phyloP scores from a whole-genome alignment of 2,113 vertebrate species.

The Apaloderma vittatum region DNA sequence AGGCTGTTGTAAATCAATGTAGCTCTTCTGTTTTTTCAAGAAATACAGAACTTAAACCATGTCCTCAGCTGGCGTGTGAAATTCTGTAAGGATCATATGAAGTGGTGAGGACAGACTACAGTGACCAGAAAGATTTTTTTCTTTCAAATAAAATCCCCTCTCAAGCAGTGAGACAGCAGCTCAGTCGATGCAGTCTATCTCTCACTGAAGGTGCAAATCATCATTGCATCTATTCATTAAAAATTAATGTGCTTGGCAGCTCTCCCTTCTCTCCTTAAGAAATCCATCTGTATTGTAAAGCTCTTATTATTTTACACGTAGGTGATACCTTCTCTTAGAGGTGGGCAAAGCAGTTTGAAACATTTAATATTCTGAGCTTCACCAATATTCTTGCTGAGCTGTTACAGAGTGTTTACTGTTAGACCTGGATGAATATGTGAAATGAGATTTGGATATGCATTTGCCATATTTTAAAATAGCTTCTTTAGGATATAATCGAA shows the following conservation, averaged over 20 bases:
- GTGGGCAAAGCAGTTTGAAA: not conserved
- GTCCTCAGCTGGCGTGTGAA: not conserved
- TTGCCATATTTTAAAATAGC: slow-evolving; percentile 15
- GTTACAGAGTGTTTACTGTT: not conserved
- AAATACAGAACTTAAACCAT: not conserved
- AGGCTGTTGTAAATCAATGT: not conserved
- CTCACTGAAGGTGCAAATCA: not conserved
- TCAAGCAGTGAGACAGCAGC: not conserved
- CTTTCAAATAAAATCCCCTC: not conserved
- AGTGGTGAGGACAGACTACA: not conserved
- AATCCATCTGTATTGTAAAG: not conserved
- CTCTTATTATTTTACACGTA: not conserved
- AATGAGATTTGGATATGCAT: not conserved
- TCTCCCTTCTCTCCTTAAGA: not conserved
- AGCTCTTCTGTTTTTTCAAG: not conserved
- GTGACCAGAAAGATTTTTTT: not conserved
- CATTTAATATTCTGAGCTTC: not conserved
- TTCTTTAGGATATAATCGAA: not conserved
- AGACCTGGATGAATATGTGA: not conserved
- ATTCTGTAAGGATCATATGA: not conserved
- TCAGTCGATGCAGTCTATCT: not conserved
- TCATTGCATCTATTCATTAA: not conserved
- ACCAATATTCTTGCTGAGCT: not conserved
- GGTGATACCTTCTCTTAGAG: not conserved
- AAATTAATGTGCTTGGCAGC: not conserved